Conservation (phyloP, 2,888 invertebrate genomes). For the Ashinkailepas kermadecensis region DNA sequence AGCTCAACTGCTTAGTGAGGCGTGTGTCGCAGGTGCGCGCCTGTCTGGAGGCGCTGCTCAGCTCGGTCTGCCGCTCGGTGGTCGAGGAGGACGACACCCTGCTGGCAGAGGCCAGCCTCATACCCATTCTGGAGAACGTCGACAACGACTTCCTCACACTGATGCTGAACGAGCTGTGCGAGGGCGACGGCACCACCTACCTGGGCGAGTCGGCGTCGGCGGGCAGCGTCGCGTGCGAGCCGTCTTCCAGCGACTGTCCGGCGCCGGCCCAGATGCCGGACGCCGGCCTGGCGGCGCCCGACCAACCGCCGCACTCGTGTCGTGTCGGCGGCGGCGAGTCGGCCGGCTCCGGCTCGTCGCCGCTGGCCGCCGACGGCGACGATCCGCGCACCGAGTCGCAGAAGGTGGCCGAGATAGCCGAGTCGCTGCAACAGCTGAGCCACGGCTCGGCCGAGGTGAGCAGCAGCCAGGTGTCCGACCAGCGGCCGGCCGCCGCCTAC, state of each 20-base stretch:
- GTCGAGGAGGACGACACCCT: slow-evolving; percentile 18
- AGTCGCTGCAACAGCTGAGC: slow-evolving; percentile 13
- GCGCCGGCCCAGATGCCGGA: neutral
- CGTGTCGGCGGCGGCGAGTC: neutral
- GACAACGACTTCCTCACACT: slow-evolving; percentile 21
- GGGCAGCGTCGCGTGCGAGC: neutral
- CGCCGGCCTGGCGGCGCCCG: neutral
- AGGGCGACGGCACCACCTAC: slow-evolving; percentile 11
- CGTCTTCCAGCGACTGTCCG: neutral
- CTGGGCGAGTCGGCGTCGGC: neutral
- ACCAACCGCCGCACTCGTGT: neutral
- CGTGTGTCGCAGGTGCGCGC: neutral
- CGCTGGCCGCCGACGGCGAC: too few species aligned
- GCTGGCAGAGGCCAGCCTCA: slow-evolving; percentile 15
- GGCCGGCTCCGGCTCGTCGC: too few species aligned
- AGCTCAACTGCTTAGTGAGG: too few species aligned
- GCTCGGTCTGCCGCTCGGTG: neutral
- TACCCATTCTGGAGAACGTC: slow-evolving; percentile 17
- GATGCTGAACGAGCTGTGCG: slow-evolving; percentile 18
- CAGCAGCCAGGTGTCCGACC: neutral
- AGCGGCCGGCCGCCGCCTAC: neutral
- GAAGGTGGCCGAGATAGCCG: slow-evolving; percentile 12
- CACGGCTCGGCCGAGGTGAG: slow-evolving; percentile 3
- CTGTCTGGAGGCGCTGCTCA: neutral
- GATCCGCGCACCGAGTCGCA: neutral